Base-by-base conservation (phyloP, 2,797 vertebrate genomes). In the Sebastes minor region DNA sequence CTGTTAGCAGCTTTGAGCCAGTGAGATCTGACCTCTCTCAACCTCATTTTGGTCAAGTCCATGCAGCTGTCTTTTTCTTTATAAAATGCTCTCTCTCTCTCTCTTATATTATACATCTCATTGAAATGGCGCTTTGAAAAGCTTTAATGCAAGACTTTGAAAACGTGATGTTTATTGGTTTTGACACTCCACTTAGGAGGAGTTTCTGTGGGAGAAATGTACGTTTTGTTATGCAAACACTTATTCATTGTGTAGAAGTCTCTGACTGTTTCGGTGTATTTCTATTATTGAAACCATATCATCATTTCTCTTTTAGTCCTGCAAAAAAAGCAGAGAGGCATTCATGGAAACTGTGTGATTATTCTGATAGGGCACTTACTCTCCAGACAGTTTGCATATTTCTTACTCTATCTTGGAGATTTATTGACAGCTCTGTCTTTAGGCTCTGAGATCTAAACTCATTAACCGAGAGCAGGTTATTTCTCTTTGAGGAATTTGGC, bases 401-500 rank as follows among this genome's bases (percentile, higher is more conserved):
- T 80, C 16, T 8, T 8, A 14, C 52, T 66, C 60, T 14, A n/a
- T 76, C 35, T 20, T 4, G 1, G 32, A 71, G 81, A 75, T 86
- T 78, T 83, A 76, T 64, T n/a, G 75, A 71, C 82, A 42, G 71
- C 60, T 74, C 60, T 38, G 78, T 18, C 72, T 87, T 79, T 14
- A 68, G 71, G 56, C 81, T 76, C 32, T 16, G 5, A 59, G 22
- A 84, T 66, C 65, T 69, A 32, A 64, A 22, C 66, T 81, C 76
- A 62, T 78, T 57, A 85, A 82, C 57, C 2, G 18, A 22, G 23
- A 67, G 71, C 62, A 63, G 67, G 70, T 80, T 80, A 60, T 83
- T 84, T 81, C 56, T 79, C 67, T 80, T 38, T 6, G 61, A 85
- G 79, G 82, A 78, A 80, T 82, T 78, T 84, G 74, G 69, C 85